Evolutionary conservation across 2,113 vertebrate genomes (phyloP).

Genomic region (Zootoca vivipara): DNA sequence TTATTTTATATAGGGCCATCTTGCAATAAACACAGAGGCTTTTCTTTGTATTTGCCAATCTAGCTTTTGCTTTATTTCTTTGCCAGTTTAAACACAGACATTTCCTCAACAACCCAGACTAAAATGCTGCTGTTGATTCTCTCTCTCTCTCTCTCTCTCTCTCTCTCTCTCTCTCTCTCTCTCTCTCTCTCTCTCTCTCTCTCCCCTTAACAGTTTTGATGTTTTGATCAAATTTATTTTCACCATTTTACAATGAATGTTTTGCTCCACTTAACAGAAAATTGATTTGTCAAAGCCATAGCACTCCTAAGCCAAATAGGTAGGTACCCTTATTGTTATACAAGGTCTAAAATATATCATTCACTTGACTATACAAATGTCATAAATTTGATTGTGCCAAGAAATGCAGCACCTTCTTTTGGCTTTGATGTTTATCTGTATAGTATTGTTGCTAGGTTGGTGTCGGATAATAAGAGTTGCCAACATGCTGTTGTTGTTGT

Average conservation of each 20-base stretch:
- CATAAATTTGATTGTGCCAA: neutral
- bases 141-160: too few relatives aligned
- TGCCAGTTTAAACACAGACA: constrained; percentile 47
- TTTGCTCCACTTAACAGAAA: neutral
- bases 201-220: constrained; percentile 44
- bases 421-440: neutral
- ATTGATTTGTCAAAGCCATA: neutral
- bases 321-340: neutral
- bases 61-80: constrained; percentile 37
- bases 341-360: constrained; percentile 21
- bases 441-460: neutral
- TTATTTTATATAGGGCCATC: constrained; percentile 37
- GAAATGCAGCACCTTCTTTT: constrained; percentile 33
- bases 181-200: too few relatives aligned
- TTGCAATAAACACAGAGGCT: constrained; percentile 40
- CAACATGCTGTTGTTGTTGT: too few relatives aligned
- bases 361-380: constrained; percentile 13
- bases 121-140: constrained; percentile 36
- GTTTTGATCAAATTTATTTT: constrained; percentile 14
- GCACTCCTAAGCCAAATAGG: neutral
- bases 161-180: too few relatives aligned
- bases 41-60: constrained; percentile 19
- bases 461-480: neutral
- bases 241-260: constrained; percentile 4
- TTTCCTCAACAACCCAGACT: constrained; percentile 49